Percentiles rank a stretch among this genome's conserved stretches.
phyloP scores from a whole-genome alignment of 2,113 vertebrate genomes.

The Oplegnathus fasciatus region DNA sequence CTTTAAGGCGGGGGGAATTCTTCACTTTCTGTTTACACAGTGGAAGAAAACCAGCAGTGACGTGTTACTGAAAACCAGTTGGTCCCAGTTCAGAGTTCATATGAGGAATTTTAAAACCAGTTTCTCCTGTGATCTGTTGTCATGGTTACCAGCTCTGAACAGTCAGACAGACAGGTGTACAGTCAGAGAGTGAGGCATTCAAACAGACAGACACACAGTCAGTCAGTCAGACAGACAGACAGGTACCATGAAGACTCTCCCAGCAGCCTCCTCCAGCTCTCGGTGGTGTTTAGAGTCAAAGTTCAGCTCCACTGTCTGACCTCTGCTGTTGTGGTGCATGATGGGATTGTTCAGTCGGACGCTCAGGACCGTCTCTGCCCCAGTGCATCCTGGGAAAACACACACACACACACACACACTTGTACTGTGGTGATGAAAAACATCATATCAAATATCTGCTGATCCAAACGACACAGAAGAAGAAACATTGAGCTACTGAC shows the following conservation, averaged over 20 bases:
- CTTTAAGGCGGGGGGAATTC: background rate
- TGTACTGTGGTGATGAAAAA: background rate
- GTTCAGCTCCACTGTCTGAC: constrained; percentile 83
- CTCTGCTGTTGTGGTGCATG: constrained; percentile 76
- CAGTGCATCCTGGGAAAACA: constrained; percentile 69
- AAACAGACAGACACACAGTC: background rate
- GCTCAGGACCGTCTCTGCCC: constrained; percentile 73
- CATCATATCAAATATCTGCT: background rate
- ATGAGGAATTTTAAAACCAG: too few relatives aligned
- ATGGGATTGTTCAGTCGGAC: constrained; percentile 81
- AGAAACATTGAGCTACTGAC: constrained; percentile 15
- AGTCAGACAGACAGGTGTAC: background rate
- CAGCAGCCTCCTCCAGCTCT: constrained; percentile 67
- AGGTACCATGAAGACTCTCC: constrained; percentile 76
- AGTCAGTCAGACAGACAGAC: background rate
- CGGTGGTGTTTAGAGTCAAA: constrained; percentile 84
- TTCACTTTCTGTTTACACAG: background rate
- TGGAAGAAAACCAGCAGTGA: background rate
- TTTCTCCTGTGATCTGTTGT: too few relatives aligned
- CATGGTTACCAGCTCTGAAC: too few relatives aligned
- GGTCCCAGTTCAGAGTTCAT: too few relatives aligned
- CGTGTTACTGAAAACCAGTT: too few relatives aligned
- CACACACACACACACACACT: background rate
- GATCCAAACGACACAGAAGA: too few relatives aligned
- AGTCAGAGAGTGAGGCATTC: background rate